phyloP scores from a whole-genome alignment of 2,888 invertebrate genomes.

The Athripsodes cinereus region DNA sequence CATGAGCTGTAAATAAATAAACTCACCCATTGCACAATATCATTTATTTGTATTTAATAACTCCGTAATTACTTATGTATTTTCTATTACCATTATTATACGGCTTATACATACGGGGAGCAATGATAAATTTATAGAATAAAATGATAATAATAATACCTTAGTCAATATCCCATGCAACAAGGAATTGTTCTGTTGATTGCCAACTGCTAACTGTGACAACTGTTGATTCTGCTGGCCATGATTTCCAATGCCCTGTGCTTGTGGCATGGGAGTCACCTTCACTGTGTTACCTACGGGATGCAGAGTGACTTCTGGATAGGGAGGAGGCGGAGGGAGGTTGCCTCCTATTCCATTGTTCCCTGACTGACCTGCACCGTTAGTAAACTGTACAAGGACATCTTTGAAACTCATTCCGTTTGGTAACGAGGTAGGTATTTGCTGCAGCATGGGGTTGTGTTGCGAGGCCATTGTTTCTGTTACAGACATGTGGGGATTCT shows the following conservation, averaged over 20 bases:
- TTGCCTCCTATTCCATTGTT: constrained; percentile 27
- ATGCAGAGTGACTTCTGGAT: constrained; percentile 74
- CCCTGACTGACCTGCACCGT: constrained; percentile 29
- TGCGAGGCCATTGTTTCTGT: constrained; percentile 12
- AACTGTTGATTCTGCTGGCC: constrained; percentile 36
- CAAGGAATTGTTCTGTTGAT: constrained; percentile 56
- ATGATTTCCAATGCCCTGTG: constrained; percentile 28
- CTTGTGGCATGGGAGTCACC: constrained; percentile 28
- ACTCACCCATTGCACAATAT: too few species aligned
- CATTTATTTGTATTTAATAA: too few species aligned
- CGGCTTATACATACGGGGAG: too few species aligned
- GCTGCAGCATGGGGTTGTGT: constrained; percentile 18
- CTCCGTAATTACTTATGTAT: too few species aligned
- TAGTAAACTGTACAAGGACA: constrained; percentile 69
- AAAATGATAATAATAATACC: constrained; percentile 34
- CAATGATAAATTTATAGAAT: too few species aligned
- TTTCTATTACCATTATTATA: too few species aligned
- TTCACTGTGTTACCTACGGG: constrained; percentile 50
- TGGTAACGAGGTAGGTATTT: constrained; percentile 26
- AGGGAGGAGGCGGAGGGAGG: constrained; percentile 54
- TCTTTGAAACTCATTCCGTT: constrained; percentile 60
- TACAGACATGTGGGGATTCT: constrained; percentile 21
- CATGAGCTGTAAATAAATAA: too few species aligned
- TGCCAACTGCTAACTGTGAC: constrained; percentile 18
- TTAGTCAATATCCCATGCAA: constrained; percentile 75